phyloP scores from a whole-genome alignment of 2,797 vertebrate species.

The Lophius americanus region DNA sequence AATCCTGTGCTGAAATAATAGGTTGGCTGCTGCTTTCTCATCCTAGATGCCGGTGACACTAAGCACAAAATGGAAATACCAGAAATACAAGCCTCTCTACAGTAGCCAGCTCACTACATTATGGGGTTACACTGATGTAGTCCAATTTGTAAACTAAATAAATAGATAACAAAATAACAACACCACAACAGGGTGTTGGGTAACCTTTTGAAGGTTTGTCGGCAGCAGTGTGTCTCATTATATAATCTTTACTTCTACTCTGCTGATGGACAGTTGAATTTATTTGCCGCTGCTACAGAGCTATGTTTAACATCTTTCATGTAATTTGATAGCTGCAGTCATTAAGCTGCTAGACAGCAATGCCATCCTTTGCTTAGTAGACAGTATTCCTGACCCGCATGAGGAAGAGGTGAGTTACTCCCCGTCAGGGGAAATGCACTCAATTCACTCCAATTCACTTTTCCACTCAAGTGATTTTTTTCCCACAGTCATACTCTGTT shows the following conservation, averaged over 20 bases:
- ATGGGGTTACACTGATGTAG: conserved; percentile 60
- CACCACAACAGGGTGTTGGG: conserved; percentile 24
- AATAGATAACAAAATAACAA: conserved; percentile 50
- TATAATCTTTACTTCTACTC: conserved; percentile 30
- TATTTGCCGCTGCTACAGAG: conserved; percentile 53
- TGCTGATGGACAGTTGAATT: conserved; percentile 34
- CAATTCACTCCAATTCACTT: conserved; percentile 72
- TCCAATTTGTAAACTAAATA: conserved; percentile 55
- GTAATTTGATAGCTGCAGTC: conserved; percentile 64
- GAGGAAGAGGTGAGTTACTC: conserved; percentile 69
- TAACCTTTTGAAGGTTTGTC: conserved; percentile 45
- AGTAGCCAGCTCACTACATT: conserved; percentile 50
- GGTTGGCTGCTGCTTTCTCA: conserved; percentile 56
- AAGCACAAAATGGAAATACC: conserved; percentile 69
- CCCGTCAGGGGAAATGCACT: conserved; percentile 55
- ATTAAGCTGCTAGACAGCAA: conserved; percentile 64
- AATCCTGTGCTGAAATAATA: conserved; percentile 45
- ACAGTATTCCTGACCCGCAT: conserved; percentile 69
- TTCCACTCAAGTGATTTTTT: conserved; percentile 56
- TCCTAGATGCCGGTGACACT: conserved; percentile 68
- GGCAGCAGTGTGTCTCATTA: conserved; percentile 28
- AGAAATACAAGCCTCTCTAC: conserved; percentile 53
- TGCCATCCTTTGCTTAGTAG: conserved; percentile 67
- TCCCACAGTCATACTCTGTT: conserved; percentile 54
- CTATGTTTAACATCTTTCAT: conserved; percentile 62